Evolutionary conservation across 1,140 invertebrate genomes (phyloP).

Genomic region (Psix sp.): DNA sequence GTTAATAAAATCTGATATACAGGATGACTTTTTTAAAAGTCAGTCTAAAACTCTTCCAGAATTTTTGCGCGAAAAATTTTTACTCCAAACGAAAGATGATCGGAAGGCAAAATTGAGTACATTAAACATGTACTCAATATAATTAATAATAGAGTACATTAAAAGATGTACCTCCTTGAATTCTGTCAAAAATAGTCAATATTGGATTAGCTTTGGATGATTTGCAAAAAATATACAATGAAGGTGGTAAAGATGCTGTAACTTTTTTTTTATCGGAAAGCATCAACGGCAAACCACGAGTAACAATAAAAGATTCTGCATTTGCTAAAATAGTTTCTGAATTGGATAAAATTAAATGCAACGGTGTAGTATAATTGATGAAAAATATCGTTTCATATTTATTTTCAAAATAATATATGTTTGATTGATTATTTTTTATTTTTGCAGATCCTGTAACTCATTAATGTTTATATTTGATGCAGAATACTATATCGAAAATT

Average conservation of each 20-base stretch:
- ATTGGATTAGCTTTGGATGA: background rate
- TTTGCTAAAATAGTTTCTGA: no score
- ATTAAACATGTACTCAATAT: no score
- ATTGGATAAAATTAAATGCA: no score
- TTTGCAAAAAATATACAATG: background rate
- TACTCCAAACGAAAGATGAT: conserved; percentile 1
- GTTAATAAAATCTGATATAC: background rate
- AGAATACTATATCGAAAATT: no score
- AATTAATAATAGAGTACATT: no score
- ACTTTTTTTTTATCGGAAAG: background rate
- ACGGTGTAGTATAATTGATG: no score
- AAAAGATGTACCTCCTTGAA: background rate
- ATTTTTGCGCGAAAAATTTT: background rate
- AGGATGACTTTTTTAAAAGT: background rate
- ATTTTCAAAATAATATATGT: no score
- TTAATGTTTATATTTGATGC: no score
- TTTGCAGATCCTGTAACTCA: no score
- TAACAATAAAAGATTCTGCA: no score
- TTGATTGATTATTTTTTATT: no score
- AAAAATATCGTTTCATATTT: no score
- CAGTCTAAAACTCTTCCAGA: background rate
- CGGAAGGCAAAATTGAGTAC: background rate
- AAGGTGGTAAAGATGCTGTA: background rate
- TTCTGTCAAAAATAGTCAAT: background rate
- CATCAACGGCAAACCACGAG: conserved; percentile 1